These are phyloP conservation scores for Epinotia ramella DNA, from an alignment of 2,888 invertebrate species.

Conservation along the genomic window DNA sequence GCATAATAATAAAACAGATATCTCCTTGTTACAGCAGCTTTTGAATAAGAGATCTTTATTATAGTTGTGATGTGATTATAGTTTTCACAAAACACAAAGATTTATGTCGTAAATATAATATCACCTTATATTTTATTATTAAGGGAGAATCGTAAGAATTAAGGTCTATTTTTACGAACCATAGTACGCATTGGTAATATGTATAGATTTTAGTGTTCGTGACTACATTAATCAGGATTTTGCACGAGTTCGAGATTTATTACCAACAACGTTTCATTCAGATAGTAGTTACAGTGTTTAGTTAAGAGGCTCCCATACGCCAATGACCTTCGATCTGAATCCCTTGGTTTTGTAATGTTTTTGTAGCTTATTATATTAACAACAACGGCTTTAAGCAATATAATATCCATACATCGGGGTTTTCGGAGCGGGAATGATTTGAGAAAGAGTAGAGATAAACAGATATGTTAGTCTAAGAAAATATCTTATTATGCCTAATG, in stretches of 20 bases:
- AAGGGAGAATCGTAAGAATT: neutral
- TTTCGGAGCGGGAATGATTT: too few species aligned
- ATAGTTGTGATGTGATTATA: neutral
- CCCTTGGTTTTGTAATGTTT: too few species aligned
- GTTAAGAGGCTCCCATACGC: too few species aligned
- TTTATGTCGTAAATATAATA: neutral
- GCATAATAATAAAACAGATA: conserved; percentile 22
- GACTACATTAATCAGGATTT: conserved; percentile 19
- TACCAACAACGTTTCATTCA: conserved; percentile 19
- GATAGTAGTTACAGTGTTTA: conserved; percentile 12
- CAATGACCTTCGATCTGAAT: too few species aligned
- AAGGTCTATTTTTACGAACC: neutral
- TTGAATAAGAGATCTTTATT: neutral
- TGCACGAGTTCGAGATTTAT: neutral
- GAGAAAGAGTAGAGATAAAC: too few species aligned
- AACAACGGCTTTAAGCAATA: too few species aligned
- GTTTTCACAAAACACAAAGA: neutral
- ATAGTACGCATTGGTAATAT: neutral
- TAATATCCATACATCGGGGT: too few species aligned
- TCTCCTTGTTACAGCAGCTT: neutral
- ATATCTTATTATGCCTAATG: too few species aligned
- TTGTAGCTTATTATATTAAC: too few species aligned
- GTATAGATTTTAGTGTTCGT: neutral
- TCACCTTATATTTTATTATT: neutral
- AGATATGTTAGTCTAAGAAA: too few species aligned